A percentile compares a stretch with the other conserved stretches of the same genome.
These are phyloP conservation scores for Mormyrops attenuatus DNA, from an alignment of 2,797 vertebrate species.

Conservation along the genomic window DNA sequence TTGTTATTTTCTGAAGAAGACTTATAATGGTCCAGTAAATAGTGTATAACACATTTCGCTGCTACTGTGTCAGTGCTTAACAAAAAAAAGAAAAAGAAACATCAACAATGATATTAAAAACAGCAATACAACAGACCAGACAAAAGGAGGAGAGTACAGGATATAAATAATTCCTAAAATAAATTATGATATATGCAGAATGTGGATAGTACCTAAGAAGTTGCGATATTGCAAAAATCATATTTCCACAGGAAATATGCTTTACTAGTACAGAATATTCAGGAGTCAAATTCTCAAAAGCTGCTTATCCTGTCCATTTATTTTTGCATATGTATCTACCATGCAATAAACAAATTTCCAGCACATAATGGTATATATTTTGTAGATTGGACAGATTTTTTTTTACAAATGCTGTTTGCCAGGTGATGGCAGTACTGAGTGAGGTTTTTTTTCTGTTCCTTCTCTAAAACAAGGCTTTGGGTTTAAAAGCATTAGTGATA, in stretches of 20 bases:
- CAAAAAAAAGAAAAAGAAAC: not conserved
- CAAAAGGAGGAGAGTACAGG: not conserved
- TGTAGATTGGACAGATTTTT: not conserved
- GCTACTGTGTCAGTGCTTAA: not conserved
- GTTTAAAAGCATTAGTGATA: not conserved
- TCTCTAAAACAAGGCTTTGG: not conserved
- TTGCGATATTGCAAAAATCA: not conserved
- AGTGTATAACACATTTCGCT: not conserved
- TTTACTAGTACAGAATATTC: not conserved
- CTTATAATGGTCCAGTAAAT: not conserved
- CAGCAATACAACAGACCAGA: not conserved
- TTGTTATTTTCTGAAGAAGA: not conserved
- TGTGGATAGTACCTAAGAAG: not conserved
- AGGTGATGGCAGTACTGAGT: slow-evolving; percentile 13
- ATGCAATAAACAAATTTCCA: not conserved
- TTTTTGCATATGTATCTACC: not conserved
- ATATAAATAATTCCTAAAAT: not conserved
- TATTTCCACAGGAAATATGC: not conserved
- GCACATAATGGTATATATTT: not conserved
- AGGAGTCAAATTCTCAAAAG: not conserved
- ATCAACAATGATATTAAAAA: not conserved
- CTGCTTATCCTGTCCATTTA: not conserved
- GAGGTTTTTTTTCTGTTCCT: not conserved
- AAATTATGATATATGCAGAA: not conserved
- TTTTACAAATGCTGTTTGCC: not conserved